Base-by-base conservation (phyloP, 2,888 invertebrate genomes). In the Carabus problematicus region DNA sequence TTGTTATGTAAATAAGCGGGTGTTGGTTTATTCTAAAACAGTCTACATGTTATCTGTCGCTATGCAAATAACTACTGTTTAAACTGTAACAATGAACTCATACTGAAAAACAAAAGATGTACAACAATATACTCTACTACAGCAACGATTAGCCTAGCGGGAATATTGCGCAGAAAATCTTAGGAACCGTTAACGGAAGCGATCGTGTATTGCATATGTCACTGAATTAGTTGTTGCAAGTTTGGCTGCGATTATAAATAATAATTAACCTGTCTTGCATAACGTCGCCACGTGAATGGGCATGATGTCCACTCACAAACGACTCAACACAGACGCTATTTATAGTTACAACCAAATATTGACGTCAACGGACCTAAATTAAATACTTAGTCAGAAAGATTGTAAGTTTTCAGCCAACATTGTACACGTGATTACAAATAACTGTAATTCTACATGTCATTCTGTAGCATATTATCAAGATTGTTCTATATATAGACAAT, bases 1-100 rank as follows among this genome's bases (percentile, higher is more conserved):
- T 45, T 60, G 60, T 60, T 60, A 60, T 60, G 60, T 45, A 60
- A 41, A 60, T 60, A 60, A 18, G 18, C 60, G 60, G 60, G 9
- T 19, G 12, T n/a, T 60, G 18, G 16, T 58, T 29, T 16, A 58
- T 19, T 12, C 9, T 60, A 18, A 45, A 18, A 60, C 29, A 29
- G 29, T 29, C 29, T 42, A 60, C 39, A 43, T 60, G 60, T 45
- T 60, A 18, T 16, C n/a, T 41, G 12, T 45, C 19, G 3, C 60
- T 43, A 60, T 45, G 60, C 45, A 60, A 60, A 60, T 60, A 60
- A 16, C 60, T 8, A 43, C 18, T 60, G 60, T 60, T 60, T 60
- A 29, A 29, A 29, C 29, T 29, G 29, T 6, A 29, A 29, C 29
- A 29, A 29, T 29, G 29, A 29, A 29, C 6, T 29, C 29, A 29